These are phyloP conservation scores for Hetaerina titia DNA, from an alignment of 2,888 invertebrate genomes.

Conservation along the genomic window DNA sequence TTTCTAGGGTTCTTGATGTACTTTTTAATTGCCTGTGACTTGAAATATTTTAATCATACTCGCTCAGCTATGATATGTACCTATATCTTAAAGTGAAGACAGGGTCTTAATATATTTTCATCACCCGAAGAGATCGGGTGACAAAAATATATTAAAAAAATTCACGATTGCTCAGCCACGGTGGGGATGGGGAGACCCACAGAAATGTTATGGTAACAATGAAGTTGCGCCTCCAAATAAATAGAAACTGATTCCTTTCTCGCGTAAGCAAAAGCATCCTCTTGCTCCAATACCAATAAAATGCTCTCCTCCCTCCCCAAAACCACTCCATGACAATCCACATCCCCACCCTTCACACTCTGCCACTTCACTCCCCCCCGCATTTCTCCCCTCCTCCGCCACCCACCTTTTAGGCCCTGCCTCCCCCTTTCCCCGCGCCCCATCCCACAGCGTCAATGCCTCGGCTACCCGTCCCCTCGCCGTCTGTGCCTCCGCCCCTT, in stretches of 20 bases:
- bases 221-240: neutral
- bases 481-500: neutral
- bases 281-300: neutral
- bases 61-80: no score
- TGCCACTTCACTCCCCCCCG: neutral
- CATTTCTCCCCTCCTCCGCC: neutral
- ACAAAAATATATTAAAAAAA: neutral
- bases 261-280: slow-evolving; percentile 20
- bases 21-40: no score
- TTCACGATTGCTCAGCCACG: neutral
- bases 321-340: no score
- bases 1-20: no score
- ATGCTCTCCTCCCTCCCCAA: neutral
- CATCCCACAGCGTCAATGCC: neutral
- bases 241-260: slow-evolving; percentile 1
- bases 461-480: neutral
- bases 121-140: no score
- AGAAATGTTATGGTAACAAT: slow-evolving; percentile 29
- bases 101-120: no score
- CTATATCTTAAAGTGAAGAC: no score
- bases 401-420: neutral
- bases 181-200: neutral
- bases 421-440: neutral
- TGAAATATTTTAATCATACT: no score
- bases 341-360: neutral